A percentile compares a stretch with the other conserved stretches of the same genome.
phyloP scores from a whole-genome alignment of 2,797 vertebrate species.

The Coracias cyanogaster region DNA sequence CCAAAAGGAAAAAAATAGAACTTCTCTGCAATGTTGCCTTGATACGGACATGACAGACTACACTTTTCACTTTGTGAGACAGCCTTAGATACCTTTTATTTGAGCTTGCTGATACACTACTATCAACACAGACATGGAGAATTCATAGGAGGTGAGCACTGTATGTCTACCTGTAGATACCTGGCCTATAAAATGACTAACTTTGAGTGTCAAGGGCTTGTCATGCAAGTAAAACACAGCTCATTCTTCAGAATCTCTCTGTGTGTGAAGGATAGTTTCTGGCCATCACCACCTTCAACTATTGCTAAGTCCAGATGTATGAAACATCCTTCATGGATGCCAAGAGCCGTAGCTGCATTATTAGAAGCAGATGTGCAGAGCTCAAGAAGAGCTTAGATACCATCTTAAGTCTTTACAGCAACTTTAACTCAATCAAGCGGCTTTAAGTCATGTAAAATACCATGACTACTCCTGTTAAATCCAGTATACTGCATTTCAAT shows the following conservation, averaged over 20 bases:
- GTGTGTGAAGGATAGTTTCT: background rate
- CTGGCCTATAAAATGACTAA: background rate
- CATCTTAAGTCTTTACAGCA: background rate
- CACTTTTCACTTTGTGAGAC: background rate
- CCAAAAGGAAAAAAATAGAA: background rate
- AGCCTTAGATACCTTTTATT: background rate
- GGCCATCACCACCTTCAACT: background rate
- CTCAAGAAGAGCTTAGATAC: background rate
- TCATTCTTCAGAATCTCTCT: background rate
- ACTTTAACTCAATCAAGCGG: background rate
- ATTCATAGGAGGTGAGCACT: background rate
- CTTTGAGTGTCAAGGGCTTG: background rate
- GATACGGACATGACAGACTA: background rate
- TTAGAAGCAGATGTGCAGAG: background rate
- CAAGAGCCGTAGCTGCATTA: background rate
- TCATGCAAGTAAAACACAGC: background rate
- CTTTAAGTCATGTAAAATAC: background rate
- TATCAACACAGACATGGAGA: background rate
- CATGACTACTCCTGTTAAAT: background rate
- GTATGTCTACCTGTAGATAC: background rate
- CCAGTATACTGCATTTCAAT: background rate
- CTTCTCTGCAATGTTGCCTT: background rate
- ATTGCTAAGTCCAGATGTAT: background rate
- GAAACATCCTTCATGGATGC: background rate
- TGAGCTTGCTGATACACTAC: background rate